Evolutionary conservation across 2,888 invertebrate species (phyloP).

Genomic region (Cataglyphis cursor): DNA sequence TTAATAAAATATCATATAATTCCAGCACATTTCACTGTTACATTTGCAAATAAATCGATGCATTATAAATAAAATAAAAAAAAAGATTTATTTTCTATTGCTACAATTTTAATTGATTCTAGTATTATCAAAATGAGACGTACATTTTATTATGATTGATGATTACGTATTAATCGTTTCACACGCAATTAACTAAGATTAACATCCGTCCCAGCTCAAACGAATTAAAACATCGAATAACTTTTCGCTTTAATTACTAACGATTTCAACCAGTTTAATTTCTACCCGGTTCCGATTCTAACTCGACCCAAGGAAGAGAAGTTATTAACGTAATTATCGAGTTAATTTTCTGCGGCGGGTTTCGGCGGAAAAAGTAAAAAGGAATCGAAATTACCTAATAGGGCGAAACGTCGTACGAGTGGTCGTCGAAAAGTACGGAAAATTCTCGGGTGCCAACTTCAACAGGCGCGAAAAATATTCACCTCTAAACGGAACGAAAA

Average conservation of each 20-base stretch:
- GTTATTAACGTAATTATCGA: constrained; percentile 20
- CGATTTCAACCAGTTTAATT: constrained; percentile 10
- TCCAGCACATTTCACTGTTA: background rate
- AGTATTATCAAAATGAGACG: background rate
- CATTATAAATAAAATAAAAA: background rate
- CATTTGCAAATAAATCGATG: background rate
- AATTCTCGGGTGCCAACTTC: background rate
- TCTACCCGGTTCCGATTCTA: background rate
- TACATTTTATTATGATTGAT: background rate
- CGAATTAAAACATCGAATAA: background rate
- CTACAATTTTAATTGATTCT: background rate
- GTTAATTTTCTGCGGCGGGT: background rate
- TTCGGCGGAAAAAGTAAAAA: background rate
- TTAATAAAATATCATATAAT: background rate
- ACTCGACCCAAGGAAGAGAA: background rate
- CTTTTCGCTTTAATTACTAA: background rate
- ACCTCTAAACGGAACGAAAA: background rate
- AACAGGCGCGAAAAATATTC: constrained; percentile 7
- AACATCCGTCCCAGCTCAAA: background rate
- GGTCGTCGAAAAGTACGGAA: background rate
- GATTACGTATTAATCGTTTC: background rate
- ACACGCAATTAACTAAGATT: background rate
- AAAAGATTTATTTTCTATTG: background rate
- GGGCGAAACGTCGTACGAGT: background rate
- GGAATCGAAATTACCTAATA: background rate